Evolutionary conservation across 2,888 invertebrate genomes (phyloP), one percentile per base, ranked within the genome.

Genomic region (Acleris holmiana): DNA sequence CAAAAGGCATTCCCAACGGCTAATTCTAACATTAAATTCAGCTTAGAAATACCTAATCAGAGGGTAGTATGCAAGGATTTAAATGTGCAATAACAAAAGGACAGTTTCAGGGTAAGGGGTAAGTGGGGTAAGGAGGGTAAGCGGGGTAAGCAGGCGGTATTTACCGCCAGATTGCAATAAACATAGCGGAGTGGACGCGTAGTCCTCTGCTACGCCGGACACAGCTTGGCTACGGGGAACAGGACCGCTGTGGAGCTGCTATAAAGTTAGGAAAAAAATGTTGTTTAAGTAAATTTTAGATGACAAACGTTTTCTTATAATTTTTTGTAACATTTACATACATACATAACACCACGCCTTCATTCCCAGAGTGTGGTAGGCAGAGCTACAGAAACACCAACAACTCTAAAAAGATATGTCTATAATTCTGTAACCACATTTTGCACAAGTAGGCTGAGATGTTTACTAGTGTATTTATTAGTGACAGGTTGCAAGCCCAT

Each of bases 151-250:
- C 65, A 65, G 64, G 44, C 64, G 56, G 56, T 47, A 65, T 65
- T 65, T 65, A 65, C 65, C 65, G 59, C 65, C 60, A 65, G 65
- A 65, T 65, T 65, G 65, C 65, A 65, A 65, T 65, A 65, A 65
- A 65, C 65, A 65, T 60, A 65, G 65, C 65, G 35, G 65, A 65
- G 65, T 65, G 65, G 65, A 65, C 65, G 63, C 63, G 65, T 65
- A 65, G 65, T 65, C 59, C 65, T 49, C 44, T 60, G 65, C 65
- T 65, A 65, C 65, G 64, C 53, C 53, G 65, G 65, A 65, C 65
- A 65, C 65, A 65, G 65, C 65, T 65, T 65, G 64, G 56, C 65
- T 65, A 65, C 55, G 60, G 10, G 13, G 55, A 25, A 15, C 65
- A 55, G 35, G 6, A 44, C 18, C 10, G 23, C 29, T 35, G 59